phyloP scores from a whole-genome alignment of 2,797 vertebrate species.

The Nannoperca obscura region DNA sequence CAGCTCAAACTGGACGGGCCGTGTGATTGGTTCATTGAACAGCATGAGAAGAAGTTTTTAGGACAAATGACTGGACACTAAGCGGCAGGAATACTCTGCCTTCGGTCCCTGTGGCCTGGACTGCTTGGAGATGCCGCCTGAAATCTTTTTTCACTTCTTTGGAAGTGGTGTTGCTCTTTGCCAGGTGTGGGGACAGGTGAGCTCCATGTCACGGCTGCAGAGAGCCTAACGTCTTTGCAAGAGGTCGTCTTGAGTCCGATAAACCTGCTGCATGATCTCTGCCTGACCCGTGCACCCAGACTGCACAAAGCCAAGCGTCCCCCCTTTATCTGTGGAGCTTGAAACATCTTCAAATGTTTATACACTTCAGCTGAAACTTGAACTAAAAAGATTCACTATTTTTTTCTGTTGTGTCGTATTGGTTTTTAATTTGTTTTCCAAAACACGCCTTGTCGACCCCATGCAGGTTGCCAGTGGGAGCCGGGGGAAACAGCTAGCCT shows the following conservation, averaged over 20 bases:
- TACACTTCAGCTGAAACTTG: no score
- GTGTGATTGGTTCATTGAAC: constrained; percentile 75
- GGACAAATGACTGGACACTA: neutral
- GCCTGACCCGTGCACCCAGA: neutral
- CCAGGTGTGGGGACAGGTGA: neutral
- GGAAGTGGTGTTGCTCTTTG: neutral
- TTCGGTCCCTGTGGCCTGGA: neutral
- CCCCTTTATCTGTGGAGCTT: no score
- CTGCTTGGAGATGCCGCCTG: neutral
- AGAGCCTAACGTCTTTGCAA: neutral
- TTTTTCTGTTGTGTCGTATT: no score
- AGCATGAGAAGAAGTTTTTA: constrained; percentile 56
- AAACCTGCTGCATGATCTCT: neutral
- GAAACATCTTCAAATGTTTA: neutral
- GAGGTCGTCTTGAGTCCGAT: no score
- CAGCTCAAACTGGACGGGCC: constrained; percentile 81
- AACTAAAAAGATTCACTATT: no score
- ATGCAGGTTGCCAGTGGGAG: neutral
- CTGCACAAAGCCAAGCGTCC: no score
- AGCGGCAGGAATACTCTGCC: neutral
- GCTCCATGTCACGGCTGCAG: neutral
- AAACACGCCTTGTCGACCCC: no score
- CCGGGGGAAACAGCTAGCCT: neutral
- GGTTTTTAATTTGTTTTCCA: neutral
- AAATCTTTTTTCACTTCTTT: no score